Evolutionary conservation across 2,113 vertebrate genomes (phyloP).

Genomic region (Marmota flaviventris): DNA sequence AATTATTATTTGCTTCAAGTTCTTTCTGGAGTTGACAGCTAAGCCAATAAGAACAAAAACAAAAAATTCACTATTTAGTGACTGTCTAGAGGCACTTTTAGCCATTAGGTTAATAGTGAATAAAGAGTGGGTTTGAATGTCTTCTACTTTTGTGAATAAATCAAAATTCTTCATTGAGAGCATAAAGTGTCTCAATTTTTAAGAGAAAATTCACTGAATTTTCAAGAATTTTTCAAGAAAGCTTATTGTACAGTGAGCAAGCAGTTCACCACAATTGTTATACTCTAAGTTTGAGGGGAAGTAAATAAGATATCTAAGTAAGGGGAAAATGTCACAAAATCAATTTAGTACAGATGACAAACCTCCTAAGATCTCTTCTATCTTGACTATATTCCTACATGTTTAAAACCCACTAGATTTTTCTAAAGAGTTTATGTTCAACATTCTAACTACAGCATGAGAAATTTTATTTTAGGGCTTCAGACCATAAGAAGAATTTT

Average conservation of each 20-base stretch:
- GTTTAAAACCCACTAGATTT: neutral
- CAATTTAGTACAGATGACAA: neutral
- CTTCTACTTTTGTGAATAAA: neutral
- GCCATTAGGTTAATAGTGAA: neutral
- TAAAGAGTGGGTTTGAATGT: neutral
- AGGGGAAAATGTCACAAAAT: neutral
- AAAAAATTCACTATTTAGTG: neutral
- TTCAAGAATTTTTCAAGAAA: slow-evolving; percentile 28
- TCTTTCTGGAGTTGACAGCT: neutral
- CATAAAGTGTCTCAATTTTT: neutral
- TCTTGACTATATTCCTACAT: neutral
- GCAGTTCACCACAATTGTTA: neutral
- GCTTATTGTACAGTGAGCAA: neutral
- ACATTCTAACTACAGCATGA: slow-evolving; percentile 37
- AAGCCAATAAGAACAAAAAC: neutral
- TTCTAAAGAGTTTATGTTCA: neutral
- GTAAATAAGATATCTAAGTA: neutral
- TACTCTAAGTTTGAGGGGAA: neutral
- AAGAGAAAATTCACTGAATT: slow-evolving; percentile 33
- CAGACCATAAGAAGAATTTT: slow-evolving; percentile 1
- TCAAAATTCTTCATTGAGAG: neutral
- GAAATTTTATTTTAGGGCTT: neutral
- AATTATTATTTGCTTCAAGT: neutral
- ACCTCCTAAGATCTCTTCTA: neutral
- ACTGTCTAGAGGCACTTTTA: neutral